phyloP scores from a whole-genome alignment of 1,140 invertebrate species.

The Heliothis virescens region DNA sequence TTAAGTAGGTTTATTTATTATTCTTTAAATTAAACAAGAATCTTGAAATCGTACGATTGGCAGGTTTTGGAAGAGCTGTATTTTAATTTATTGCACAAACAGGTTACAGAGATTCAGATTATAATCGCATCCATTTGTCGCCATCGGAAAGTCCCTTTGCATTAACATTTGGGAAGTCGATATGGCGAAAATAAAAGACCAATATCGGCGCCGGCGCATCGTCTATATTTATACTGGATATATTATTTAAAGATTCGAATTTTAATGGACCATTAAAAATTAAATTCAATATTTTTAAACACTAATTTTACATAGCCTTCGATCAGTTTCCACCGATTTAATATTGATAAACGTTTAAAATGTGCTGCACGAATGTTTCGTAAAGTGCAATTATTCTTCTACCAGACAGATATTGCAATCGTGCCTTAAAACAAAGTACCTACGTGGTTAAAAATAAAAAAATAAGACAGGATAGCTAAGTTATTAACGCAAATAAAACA shows the following conservation, averaged over 20 bases:
- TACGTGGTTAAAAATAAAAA: neutral
- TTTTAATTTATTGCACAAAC: too few species aligned
- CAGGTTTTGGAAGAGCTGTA: too few species aligned
- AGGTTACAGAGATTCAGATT: neutral
- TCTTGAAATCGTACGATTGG: too few species aligned
- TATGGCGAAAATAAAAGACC: conserved; percentile 13
- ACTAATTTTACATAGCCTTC: neutral
- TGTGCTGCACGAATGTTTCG: neutral
- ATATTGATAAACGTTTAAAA: neutral
- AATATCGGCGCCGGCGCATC: neutral
- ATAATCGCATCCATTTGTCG: neutral
- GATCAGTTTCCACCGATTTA: neutral
- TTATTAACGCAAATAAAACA: conserved; percentile 28
- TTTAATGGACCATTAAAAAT: conserved; percentile 5
- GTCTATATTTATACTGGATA: conserved; percentile 6
- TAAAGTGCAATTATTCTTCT: neutral
- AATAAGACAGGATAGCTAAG: neutral
- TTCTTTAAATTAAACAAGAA: too few species aligned
- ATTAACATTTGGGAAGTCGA: neutral
- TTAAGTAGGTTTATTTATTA: too few species aligned
- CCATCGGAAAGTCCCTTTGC: neutral
- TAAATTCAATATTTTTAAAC: conserved; percentile 9
- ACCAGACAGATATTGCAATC: neutral
- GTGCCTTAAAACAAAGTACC: neutral
- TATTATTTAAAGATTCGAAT: conserved; percentile 13